Conservation (phyloP, 1,140 invertebrate species). For the Lutraria rhynchaena region DNA sequence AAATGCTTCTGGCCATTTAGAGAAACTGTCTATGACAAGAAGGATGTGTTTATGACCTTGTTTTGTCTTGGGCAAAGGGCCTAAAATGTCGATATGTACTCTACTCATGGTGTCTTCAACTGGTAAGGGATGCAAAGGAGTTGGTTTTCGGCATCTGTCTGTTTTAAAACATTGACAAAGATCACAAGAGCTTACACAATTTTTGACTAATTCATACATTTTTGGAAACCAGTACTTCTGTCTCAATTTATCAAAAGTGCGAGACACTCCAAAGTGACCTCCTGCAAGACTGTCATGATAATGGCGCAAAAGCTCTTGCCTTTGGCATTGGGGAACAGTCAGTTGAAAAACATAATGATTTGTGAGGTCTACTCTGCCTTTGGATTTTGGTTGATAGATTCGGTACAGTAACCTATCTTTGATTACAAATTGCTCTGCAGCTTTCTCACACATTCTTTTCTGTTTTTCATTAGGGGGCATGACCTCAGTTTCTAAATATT, state of each 20-base stretch:
- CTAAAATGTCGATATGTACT: constrained; percentile 43
- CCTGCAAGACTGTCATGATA: constrained; percentile 41
- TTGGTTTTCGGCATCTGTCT: neutral
- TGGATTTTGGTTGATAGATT: constrained; percentile 11
- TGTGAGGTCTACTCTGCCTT: constrained; percentile 10
- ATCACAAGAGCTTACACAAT: constrained; percentile 33
- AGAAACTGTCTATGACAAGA: constrained; percentile 32
- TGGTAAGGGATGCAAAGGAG: constrained; percentile 36
- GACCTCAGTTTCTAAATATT: constrained; percentile 37
- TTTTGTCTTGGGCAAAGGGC: constrained; percentile 37
- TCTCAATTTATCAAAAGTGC: constrained; percentile 24
- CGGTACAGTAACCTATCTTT: constrained; percentile 31
- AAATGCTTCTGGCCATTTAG: constrained; percentile 35
- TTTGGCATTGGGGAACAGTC: constrained; percentile 13
- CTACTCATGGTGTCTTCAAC: constrained; percentile 31
- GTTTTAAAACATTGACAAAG: constrained; percentile 32
- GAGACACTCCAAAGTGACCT: constrained; percentile 34
- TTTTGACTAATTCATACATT: constrained; percentile 36
- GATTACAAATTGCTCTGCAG: constrained; percentile 35
- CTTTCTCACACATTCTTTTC: constrained; percentile 24
- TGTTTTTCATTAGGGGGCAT: constrained; percentile 47
- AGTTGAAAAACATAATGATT: constrained; percentile 19
- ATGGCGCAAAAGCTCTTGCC: neutral
- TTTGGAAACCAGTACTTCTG: constrained; percentile 31
- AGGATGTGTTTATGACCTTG: constrained; percentile 32